Base-by-base conservation (phyloP, 2,113 vertebrate species). In the Donacobius atricapilla region DNA sequence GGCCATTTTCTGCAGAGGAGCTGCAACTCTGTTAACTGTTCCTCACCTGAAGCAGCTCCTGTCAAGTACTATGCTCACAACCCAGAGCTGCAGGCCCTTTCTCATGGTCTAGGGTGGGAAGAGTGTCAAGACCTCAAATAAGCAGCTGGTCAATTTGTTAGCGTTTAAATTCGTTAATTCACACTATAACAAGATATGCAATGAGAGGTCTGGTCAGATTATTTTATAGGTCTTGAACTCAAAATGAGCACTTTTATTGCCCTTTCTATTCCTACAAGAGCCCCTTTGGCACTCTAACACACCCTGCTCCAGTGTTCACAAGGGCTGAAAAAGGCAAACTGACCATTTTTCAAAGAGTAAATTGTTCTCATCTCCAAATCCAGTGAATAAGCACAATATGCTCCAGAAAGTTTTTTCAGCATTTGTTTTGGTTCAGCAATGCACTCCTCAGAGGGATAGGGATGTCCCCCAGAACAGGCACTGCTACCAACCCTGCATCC, bases 371-470 rank as follows among this genome's bases (percentile, higher is more conserved):
- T 93, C 94, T 95, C 89, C 27, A 53, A 96, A 97, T 94, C 76
- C 84, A 73, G 64, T 87, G 89, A 90, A 85, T 92, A 93, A 84
- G 80, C 72, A 96, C 88, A 95, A 84, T 64, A 84, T 71, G 42
- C 50, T 93, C 90, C 95, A 92, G 75, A 79, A 93, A 65, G 30
- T 12, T 13, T 96, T 89, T 66, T 78, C 66, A 86, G n/a, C 21
- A 3, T 91, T 96, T 86, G 22, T 72, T 96, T 92, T 4, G 0
- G 68, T 72, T 83, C 93, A 95, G 60, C 33, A 85, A n/a, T 3
- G 2, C 42, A 27, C 22, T 82, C n/a, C 78, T 68, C 21, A 3
- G 63, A 56, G 53, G 25, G 17, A 25, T 35, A 24, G n/a, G 21
- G 21, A 65, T 15, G 37, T 63, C 35, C 40, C n/a, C 30, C 39